Evolutionary conservation across 2,113 vertebrate genomes (phyloP).

Genomic region (Carassius gibelio): DNA sequence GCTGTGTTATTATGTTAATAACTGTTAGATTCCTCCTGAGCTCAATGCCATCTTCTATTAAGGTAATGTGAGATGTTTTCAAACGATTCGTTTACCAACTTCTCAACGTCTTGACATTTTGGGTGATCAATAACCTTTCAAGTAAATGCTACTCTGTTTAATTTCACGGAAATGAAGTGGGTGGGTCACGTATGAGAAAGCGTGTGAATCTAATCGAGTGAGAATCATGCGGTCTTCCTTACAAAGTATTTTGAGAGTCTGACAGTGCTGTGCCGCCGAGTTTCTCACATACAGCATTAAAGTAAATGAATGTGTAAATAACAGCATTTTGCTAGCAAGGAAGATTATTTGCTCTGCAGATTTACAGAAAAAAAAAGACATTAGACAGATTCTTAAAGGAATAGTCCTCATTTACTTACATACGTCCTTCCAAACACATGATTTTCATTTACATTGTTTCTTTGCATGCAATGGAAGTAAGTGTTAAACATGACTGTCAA

Average conservation of each 20-base stretch:
- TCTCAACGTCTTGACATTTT: background rate
- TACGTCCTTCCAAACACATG: no score
- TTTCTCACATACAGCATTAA: no score
- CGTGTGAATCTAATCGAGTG: background rate
- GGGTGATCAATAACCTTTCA: constrained; percentile 17
- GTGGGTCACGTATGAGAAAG: background rate
- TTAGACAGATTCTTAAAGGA: no score
- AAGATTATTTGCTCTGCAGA: no score
- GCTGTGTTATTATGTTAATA: constrained; percentile 15
- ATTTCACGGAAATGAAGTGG: background rate
- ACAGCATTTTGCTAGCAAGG: no score
- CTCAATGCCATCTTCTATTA: background rate
- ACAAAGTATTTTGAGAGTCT: background rate
- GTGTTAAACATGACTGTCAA: no score
- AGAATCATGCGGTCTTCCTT: background rate
- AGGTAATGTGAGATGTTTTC: background rate
- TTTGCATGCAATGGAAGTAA: no score
- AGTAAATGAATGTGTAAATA: no score
- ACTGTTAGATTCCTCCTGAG: background rate
- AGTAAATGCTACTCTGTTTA: constrained; percentile 11
- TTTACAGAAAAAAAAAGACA: no score
- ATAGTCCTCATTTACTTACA: no score
- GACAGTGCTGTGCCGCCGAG: background rate
- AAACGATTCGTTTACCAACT: constrained; percentile 17
- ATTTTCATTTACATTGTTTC: no score